Conservation (phyloP, 64 coral and sea anemone genomes). For the Pocillopora damicornis region DNA sequence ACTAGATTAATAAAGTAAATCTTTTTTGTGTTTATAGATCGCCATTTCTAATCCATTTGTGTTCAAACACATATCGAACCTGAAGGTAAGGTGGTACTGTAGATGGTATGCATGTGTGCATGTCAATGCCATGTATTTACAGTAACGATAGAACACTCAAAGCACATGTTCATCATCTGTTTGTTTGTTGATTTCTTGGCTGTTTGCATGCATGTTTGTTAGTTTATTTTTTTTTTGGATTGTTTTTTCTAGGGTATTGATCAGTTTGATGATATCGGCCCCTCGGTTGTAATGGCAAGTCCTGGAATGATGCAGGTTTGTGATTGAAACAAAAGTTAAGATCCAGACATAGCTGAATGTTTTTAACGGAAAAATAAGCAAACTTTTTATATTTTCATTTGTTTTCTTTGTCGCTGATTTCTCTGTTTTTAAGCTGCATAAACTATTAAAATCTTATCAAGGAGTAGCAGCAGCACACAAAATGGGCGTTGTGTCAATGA, state of each 20-base stretch:
- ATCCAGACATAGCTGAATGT: background rate
- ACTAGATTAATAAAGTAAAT: background rate
- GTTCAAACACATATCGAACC: constrained; percentile 99
- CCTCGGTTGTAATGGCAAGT: constrained; percentile 99
- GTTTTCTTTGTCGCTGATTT: background rate
- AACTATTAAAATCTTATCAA: too few species aligned
- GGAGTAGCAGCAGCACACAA: too few species aligned
- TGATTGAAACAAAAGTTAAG: background rate
- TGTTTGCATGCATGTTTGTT: background rate
- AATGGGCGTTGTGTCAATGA: too few species aligned
- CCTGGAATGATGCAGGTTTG: constrained; percentile 99
- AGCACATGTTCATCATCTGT: too few species aligned
- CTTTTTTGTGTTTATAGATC: constrained; percentile 61
- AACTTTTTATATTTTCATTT: background rate
- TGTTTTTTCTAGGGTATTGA: constrained; percentile 79
- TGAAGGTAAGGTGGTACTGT: constrained; percentile 59
- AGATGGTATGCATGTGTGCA: too few species aligned
- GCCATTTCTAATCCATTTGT: constrained; percentile 99
- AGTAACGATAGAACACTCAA: too few species aligned
- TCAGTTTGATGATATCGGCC: constrained; percentile 99
- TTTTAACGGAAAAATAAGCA: background rate
- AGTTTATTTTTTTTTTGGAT: background rate
- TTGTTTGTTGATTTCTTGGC: background rate
- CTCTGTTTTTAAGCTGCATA: too few species aligned
- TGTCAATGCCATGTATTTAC: too few species aligned